Conservation (phyloP, 2,888 invertebrate genomes). For the Tetanocera ferruginea region DNA sequence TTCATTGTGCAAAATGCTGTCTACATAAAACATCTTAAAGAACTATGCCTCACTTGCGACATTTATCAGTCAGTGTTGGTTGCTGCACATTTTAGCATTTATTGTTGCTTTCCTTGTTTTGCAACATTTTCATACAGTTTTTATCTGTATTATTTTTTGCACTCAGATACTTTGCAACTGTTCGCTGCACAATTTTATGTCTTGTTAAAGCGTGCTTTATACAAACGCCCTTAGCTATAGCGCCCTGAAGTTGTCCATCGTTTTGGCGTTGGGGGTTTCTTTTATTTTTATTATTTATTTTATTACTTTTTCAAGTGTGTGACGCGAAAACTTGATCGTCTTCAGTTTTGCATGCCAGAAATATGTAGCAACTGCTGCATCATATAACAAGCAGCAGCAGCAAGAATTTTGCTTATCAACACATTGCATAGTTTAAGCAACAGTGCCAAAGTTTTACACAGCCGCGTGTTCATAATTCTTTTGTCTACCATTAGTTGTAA, state of each 20-base stretch:
- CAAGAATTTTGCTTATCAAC: conserved; percentile 23
- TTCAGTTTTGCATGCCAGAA: background rate
- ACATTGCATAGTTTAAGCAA: conserved; percentile 31
- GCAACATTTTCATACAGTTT: background rate
- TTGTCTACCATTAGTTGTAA: conserved; percentile 5
- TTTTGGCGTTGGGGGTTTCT: background rate
- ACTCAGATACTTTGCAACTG: background rate
- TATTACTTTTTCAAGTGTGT: background rate
- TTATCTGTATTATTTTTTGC: background rate
- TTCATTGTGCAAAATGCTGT: background rate
- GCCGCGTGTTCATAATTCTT: conserved; percentile 23
- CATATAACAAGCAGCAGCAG: background rate
- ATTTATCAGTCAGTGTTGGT: conserved; percentile 3
- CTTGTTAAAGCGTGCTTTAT: conserved; percentile 24
- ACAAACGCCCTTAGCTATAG: background rate
- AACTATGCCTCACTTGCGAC: background rate
- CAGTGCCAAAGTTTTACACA: conserved; percentile 12
- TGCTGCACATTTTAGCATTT: background rate
- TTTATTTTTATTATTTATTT: background rate
- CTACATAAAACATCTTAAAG: background rate
- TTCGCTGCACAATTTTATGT: conserved; percentile 20
- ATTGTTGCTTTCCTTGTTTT: background rate
- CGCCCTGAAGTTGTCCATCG: background rate
- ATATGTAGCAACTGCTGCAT: too few relatives aligned
- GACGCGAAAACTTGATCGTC: background rate